Base-by-base conservation (phyloP, 2,113 vertebrate genomes). In the Eubucco bourcierii region DNA sequence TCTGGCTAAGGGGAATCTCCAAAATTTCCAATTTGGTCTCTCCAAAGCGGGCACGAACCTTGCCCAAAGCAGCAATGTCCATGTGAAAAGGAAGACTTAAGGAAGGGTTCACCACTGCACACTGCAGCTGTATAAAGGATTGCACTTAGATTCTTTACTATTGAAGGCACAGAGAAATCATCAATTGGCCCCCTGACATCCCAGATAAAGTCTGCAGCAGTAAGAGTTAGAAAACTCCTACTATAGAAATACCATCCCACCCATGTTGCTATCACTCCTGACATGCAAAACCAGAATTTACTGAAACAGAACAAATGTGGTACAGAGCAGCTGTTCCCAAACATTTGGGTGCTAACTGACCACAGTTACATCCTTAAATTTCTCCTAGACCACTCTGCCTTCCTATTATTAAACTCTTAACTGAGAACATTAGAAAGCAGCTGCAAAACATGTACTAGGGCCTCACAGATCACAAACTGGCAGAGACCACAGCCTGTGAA, bases 91-190 rank as follows among this genome's bases (percentile, higher is more conserved):
- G 76, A 87, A 88, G 61, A 66, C 44, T 28, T 31, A 10, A 52
- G 14, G 29, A 24, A 86, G 50, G 34, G 34, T 73, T 93, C 74
- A 55, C 25, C 55, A 81, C 59, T 65, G 65, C 80, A 47, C 27
- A 66, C 0, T 41, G 82, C 82, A 83, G 80, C 41, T 71, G 4
- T 37, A 23, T 44, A 64, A 84, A 86, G 66, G 68, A 91, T 80
- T 94, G 85, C 76, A 80, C 80, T 83, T 80, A 41, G 29, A 75
- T 31, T 56, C 46, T 18, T 66, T 44, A 46, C 55, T 90, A 33
- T 1, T 70, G 82, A 94, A 94, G 93, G 89, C 93, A 94, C 87
- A 72, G 58, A 74, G 27, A 90, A 94, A 91, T 47, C 11, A 50
- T 15, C 31, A 72, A 72, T 29, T 91, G 75, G 75, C 71, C 76